Base-by-base conservation (phyloP, 2,888 invertebrate species). In the Argynnis bischoffii region DNA sequence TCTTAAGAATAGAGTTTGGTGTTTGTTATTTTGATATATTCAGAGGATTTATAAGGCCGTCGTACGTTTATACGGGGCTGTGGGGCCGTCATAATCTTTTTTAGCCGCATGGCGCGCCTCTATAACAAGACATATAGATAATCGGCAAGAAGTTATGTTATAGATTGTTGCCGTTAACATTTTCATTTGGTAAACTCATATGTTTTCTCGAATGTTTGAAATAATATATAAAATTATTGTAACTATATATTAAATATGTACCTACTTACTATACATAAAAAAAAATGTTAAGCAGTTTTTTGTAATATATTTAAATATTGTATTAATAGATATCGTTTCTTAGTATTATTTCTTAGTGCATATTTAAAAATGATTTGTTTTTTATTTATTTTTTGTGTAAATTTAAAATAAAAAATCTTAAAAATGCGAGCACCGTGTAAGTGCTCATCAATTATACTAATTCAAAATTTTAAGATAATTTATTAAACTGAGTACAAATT, bases 1-100 rank as follows among this genome's bases (percentile, higher is more conserved):
- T 31, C 61, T 69, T 63, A 1, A 2, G 8, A 0, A 76, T 87
- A 88, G 78, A 76, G 86, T 81, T 13, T 74, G 73, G 76, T 80
- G 82, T 83, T 88, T 71, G 81, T 56, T 61, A 70, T 75, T 67
- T 69, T 59, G 70, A 56, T 66, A 69, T 47, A 73, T 79, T 83
- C 79, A 83, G 86, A 78, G 81, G 86, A 87, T 88, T 88, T 88
- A 87, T 87, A 84, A 79, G 84, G 82, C 81, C 79, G 83, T 82
- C 85, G 80, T 86, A 82, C 76, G 82, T 86, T 86, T 83, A 80
- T 81, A 78, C 80, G 81, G 81, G 83, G 79, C 82, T 77, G 81
- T 81, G 84, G 85, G 86, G 84, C 83, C 86, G 90, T 92, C 92
- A 92, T 92, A 92, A 92, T 92, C 89, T 92, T 90, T 90, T 90